Evolutionary conservation across 1,140 invertebrate species (phyloP), one percentile per base, ranked within the genome.

Genomic region (Drosophila bipectinata): DNA sequence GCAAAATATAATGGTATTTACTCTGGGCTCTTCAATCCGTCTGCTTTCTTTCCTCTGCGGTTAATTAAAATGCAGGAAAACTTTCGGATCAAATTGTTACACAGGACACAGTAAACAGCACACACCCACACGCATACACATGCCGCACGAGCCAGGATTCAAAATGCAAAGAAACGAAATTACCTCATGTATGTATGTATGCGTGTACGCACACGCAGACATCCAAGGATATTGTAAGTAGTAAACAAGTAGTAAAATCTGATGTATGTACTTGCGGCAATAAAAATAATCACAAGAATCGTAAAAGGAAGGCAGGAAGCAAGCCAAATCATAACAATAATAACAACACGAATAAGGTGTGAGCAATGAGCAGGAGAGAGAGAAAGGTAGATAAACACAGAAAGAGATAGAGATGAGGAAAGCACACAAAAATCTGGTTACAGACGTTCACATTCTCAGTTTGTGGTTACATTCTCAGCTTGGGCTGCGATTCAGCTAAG

Each of bases 41-140:
- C 57, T 51, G 58, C 68, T 30, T 39, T 48, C n/a, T 39, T 32
- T 24, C 58, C 72, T 34, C 39, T 56, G 78, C 49, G 54, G 54
- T 74, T 81, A 87, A 87, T 78, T 85, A 75, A 54, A 75, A 64
- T 53, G 60, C 48, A 74, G 74, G 28, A 48, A 74, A 56, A 66
- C 48, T 72, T 71, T 72, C 53, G 54, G 49, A 75, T 39, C 34
- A 48, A 41, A 64, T 49, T 61, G 45, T 32, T 26, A 14, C 24
- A 9, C 51, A 14, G 34, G 12, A 26, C 45, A 48, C 53, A 57
- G 15, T 26, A 41, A 6, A 34, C 52, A 48, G 15, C 8, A 45
- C 41, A 1, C 48, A 26, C 32, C 24, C 9, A 47, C 15, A 47
- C 24, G 10, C 45, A 44, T 15, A 32, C 44, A 14, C 44, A 47